phyloP scores from a whole-genome alignment of 1,140 invertebrate genomes.

The Hylyphantes graminicola region DNA sequence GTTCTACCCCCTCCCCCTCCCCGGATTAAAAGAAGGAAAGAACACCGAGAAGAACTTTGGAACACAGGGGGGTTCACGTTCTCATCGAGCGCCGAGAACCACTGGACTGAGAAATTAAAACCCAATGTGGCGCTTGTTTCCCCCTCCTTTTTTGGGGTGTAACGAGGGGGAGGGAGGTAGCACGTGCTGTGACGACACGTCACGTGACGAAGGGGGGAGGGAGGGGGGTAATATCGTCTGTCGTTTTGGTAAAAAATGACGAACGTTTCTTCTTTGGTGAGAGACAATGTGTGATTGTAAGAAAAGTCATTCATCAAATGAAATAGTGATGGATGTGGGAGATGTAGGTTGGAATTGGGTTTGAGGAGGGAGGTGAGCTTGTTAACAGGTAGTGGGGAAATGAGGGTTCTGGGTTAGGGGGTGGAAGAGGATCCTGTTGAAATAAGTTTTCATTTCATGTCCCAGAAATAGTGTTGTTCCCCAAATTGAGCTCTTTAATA shows the following conservation, averaged over 20 bases:
- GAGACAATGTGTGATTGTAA: slow-evolving; percentile 45
- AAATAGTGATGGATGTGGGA: slow-evolving; percentile 19
- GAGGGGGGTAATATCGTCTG: not conserved
- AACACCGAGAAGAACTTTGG: slow-evolving; percentile 27
- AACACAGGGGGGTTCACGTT: slow-evolving; percentile 30
- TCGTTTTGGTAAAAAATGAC: too few relatives aligned
- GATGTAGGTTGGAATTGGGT: not conserved
- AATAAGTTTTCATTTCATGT: too few relatives aligned
- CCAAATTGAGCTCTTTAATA: too few relatives aligned
- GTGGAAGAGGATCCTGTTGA: too few relatives aligned
- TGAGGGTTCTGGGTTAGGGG: too few relatives aligned
- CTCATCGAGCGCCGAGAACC: slow-evolving; percentile 49
- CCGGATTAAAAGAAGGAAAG: slow-evolving; percentile 51
- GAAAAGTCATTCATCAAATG: slow-evolving; percentile 52
- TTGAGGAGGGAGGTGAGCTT: not conserved
- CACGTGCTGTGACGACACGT: slow-evolving; percentile 54
- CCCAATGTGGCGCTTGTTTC: slow-evolving; percentile 58
- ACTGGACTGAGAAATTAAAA: slow-evolving; percentile 60
- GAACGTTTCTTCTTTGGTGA: not conserved
- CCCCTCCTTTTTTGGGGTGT: slow-evolving; percentile 22
- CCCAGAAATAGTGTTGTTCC: too few relatives aligned
- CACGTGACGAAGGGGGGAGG: slow-evolving; percentile 43
- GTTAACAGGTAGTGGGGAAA: too few relatives aligned
- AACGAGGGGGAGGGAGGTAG: slow-evolving; percentile 44
- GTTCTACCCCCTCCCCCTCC: not conserved